phyloP scores from a whole-genome alignment of 2,797 vertebrate species.

The Ptychobarbus kaznakovi region DNA sequence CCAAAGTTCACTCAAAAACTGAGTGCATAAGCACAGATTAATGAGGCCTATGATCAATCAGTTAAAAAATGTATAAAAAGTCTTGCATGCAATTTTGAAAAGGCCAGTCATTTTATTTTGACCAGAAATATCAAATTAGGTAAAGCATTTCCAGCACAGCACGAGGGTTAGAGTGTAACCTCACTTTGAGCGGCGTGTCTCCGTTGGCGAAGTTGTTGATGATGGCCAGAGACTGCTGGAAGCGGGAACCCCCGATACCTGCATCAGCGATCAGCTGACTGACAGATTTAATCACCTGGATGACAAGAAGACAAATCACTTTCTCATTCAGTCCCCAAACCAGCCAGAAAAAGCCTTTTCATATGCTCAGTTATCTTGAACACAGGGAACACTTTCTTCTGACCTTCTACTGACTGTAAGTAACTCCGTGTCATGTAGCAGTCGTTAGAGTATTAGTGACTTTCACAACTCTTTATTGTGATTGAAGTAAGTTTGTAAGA shows the following conservation, averaged over 20 bases:
- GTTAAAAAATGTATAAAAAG: no score
- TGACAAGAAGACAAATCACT: neutral
- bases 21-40: neutral
- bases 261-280: conserved; percentile 97
- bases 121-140: neutral
- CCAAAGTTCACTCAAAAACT: neutral
- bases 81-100: no score
- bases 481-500: no score
- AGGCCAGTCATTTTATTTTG: neutral
- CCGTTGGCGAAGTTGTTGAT: conserved; percentile 99
- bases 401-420: neutral
- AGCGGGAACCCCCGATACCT: conserved; percentile 94
- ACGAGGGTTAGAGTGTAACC: conserved; percentile 41
- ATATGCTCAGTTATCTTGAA: neutral
- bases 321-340: neutral
- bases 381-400: neutral
- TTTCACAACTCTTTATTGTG: neutral
- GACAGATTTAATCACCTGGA: conserved; percentile 95
- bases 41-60: neutral
- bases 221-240: conserved; percentile 97
- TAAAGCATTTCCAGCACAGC: neutral
- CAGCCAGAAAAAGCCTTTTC: neutral
- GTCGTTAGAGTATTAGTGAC: neutral
- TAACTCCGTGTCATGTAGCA: neutral
- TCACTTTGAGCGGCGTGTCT: conserved; percentile 95